These are phyloP conservation scores for Tribolium freemani DNA, from an alignment of 2,888 invertebrate genomes.

Conservation along the genomic window DNA sequence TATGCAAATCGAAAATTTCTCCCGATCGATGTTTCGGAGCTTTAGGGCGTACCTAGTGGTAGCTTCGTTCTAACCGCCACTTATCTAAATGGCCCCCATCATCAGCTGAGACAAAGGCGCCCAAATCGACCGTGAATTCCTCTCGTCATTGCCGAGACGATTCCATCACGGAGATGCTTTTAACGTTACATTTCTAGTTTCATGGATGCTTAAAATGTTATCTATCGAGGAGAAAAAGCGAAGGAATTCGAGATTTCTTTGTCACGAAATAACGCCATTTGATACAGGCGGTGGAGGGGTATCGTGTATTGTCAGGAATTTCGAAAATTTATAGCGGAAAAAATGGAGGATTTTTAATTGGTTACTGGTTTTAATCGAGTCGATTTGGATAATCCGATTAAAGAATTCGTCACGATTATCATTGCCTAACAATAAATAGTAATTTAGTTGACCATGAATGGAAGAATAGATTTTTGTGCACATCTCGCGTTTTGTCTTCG, in stretches of 20 bases:
- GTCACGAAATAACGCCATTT: constrained; percentile 29
- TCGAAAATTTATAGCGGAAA: constrained; percentile 5
- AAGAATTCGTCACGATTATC: background rate
- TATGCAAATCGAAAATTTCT: constrained; percentile 16
- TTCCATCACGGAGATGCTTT: constrained; percentile 31
- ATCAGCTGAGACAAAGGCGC: constrained; percentile 52
- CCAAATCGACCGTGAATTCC: constrained; percentile 52
- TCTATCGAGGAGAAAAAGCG: background rate
- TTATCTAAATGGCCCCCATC: constrained; percentile 56
- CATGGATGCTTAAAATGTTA: constrained; percentile 16
- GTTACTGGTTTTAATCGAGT: background rate
- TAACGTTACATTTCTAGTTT: constrained; percentile 3
- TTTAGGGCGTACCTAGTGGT: background rate
- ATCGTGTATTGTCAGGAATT: constrained; percentile 1
- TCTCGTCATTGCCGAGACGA: constrained; percentile 38
- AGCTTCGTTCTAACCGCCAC: constrained; percentile 47
- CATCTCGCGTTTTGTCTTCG: too few relatives aligned
- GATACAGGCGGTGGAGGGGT: background rate
- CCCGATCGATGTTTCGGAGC: background rate
- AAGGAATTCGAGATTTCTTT: constrained; percentile 34
- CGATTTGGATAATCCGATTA: background rate
- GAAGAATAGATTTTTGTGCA: too few relatives aligned
- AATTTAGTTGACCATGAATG: too few relatives aligned
- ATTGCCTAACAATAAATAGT: background rate
- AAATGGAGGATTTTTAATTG: constrained; percentile 9